Evolutionary conservation across 2,888 invertebrate genomes (phyloP).

Genomic region (Argynnis bischoffii): DNA sequence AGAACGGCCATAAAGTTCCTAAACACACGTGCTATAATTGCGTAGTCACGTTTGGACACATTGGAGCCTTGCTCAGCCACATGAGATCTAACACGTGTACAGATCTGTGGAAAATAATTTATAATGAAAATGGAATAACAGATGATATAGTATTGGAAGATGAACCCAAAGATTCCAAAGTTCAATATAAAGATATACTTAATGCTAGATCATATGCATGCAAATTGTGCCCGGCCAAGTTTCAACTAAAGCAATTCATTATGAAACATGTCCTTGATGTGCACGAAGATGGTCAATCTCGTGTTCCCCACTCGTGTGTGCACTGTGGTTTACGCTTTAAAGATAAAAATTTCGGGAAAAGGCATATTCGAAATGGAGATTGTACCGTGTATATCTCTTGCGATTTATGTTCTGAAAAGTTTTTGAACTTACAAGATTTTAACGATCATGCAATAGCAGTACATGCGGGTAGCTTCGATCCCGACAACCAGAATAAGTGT

Average conservation of each 20-base stretch:
- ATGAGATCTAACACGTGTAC: constrained; percentile 78
- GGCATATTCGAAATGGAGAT: constrained; percentile 78
- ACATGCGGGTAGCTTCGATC: constrained; percentile 73
- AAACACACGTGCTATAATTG: constrained; percentile 85
- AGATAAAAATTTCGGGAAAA: constrained; percentile 71
- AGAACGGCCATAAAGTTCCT: constrained; percentile 81
- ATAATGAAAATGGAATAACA: constrained; percentile 74
- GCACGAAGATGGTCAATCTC: constrained; percentile 76
- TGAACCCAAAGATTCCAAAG: constrained; percentile 66
- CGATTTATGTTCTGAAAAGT: constrained; percentile 74
- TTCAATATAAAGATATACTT: constrained; percentile 76
- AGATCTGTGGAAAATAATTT: constrained; percentile 77
- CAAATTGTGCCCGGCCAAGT: constrained; percentile 77
- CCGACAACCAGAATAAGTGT: constrained; percentile 68
- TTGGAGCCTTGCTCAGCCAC: constrained; percentile 77
- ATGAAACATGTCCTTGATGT: constrained; percentile 78
- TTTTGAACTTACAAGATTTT: constrained; percentile 73
- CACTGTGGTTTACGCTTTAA: constrained; percentile 74
- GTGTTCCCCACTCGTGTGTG: constrained; percentile 67
- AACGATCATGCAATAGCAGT: constrained; percentile 73
- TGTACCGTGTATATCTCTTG: constrained; percentile 83
- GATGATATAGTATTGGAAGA: constrained; percentile 74
- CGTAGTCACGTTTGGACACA: constrained; percentile 81
- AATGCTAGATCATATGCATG: constrained; percentile 78
- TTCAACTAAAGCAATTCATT: constrained; percentile 78